These are phyloP conservation scores for Cynocephalus volans DNA, from an alignment of 2,113 vertebrate genomes.

Conservation along the genomic window DNA sequence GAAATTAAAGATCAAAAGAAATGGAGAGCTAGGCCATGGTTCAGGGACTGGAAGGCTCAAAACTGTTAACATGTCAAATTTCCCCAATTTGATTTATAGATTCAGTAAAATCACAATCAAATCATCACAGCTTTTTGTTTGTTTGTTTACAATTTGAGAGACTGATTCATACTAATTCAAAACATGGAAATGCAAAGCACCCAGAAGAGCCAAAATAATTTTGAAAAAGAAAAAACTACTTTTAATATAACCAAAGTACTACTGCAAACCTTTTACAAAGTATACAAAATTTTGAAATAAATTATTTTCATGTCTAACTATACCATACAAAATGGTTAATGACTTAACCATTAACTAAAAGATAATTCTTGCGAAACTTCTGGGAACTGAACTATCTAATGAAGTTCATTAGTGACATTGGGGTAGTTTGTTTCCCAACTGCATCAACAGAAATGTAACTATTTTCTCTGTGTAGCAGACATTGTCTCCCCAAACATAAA, in stretches of 20 bases:
- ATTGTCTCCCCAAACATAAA: not conserved
- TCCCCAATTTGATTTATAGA: not conserved
- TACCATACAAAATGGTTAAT: slow-evolving; percentile 23
- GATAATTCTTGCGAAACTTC: slow-evolving; percentile 25
- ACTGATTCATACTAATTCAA: not conserved
- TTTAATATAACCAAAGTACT: slow-evolving; percentile 39
- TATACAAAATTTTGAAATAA: slow-evolving; percentile 31
- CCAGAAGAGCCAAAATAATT: slow-evolving; percentile 39
- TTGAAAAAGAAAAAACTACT: not conserved
- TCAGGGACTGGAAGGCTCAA: not conserved
- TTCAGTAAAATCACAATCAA: slow-evolving; percentile 28
- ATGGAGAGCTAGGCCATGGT: not conserved
- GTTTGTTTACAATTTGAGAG: not conserved
- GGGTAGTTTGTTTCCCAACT: not conserved
- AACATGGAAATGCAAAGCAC: slow-evolving; percentile 12
- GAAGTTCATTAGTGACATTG: not conserved
- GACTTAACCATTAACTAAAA: slow-evolving; percentile 42
- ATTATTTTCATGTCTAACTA: slow-evolving; percentile 52
- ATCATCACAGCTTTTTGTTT: not conserved
- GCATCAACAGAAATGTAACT: not conserved
- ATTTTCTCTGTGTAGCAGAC: not conserved
- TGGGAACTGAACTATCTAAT: slow-evolving; percentile 17
- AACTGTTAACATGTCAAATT: not conserved
- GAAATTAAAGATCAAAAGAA: slow-evolving; percentile 16
- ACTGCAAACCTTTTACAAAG: not conserved